Conservation (phyloP, 1,140 invertebrate genomes). For the Chironomus tepperi region DNA sequence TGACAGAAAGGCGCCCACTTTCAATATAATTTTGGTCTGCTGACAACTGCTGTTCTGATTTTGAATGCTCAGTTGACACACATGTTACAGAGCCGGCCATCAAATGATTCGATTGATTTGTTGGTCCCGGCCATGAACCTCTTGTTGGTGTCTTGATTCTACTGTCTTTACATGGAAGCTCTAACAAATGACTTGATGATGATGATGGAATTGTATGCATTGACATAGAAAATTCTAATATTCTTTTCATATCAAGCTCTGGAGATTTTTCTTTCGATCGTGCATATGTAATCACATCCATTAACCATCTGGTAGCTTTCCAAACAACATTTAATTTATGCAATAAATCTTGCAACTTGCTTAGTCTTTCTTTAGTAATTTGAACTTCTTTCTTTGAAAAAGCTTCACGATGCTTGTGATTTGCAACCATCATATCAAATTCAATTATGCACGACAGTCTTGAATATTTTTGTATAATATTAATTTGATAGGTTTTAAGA, state of each 20-base stretch:
- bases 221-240: conserved; percentile 32
- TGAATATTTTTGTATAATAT: conserved; percentile 81
- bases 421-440: conserved; percentile 81
- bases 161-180: conserved; percentile 24
- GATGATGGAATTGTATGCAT: conserved; percentile 25
- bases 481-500: conserved; percentile 79
- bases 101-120: conserved; percentile 25
- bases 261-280: conserved; percentile 51
- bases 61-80: conserved; percentile 61
- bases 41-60: conserved; percentile 67
- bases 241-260: conserved; percentile 34
- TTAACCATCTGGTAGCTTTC: conserved; percentile 90
- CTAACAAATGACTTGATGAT: conserved; percentile 24
- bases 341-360: conserved; percentile 73
- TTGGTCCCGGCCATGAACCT: conserved; percentile 75
- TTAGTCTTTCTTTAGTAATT: conserved; percentile 72
- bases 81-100: conserved; percentile 25
- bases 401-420: conserved; percentile 85
- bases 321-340: conserved; percentile 73
- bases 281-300: conserved; percentile 85
- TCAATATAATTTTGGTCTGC: not conserved
- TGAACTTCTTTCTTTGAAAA: conserved; percentile 83
- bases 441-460: conserved; percentile 86
- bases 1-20: not conserved
- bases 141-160: conserved; percentile 51